Evolutionary conservation across 2,888 invertebrate genomes (phyloP).

Genomic region (Drosophila ochracea): DNA sequence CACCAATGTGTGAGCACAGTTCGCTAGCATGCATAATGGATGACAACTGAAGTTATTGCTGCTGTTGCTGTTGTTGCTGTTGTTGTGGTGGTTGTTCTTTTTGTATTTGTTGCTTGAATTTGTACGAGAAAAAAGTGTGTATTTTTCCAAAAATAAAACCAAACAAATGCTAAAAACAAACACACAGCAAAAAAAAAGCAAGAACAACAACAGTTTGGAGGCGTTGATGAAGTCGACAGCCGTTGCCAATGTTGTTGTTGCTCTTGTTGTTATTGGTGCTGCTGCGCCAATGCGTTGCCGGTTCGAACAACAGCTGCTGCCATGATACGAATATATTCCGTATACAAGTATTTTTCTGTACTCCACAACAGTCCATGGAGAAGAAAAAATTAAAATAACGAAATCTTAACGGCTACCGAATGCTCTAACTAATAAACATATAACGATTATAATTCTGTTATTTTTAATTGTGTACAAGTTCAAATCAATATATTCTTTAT

Average conservation of each 20-base stretch:
- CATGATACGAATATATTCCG: constrained; percentile 56
- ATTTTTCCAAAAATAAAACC: constrained; percentile 42
- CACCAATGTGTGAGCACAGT: constrained; percentile 35
- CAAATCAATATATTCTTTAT: not conserved
- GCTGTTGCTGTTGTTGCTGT: not conserved
- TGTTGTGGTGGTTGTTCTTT: not conserved
- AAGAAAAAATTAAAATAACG: constrained; percentile 34
- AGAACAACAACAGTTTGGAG: constrained; percentile 47
- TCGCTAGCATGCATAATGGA: constrained; percentile 69
- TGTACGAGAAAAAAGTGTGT: constrained; percentile 36
- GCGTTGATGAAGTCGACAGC: constrained; percentile 72
- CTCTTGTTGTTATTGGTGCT: constrained; percentile 7
- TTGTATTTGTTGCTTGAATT: constrained; percentile 33
- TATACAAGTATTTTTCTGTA: constrained; percentile 56
- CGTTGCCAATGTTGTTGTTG: constrained; percentile 29
- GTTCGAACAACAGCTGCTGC: constrained; percentile 65
- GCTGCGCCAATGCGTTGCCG: constrained; percentile 41
- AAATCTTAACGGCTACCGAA: constrained; percentile 20
- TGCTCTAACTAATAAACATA: constrained; percentile 21
- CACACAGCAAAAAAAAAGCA: constrained; percentile 37
- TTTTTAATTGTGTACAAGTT: not conserved
- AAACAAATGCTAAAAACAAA: constrained; percentile 68
- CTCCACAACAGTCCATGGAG: constrained; percentile 47
- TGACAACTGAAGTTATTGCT: constrained; percentile 33
- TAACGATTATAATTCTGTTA: not conserved